Base-by-base conservation (phyloP, 1,140 invertebrate genomes). In the Neodiprion fabricii region DNA sequence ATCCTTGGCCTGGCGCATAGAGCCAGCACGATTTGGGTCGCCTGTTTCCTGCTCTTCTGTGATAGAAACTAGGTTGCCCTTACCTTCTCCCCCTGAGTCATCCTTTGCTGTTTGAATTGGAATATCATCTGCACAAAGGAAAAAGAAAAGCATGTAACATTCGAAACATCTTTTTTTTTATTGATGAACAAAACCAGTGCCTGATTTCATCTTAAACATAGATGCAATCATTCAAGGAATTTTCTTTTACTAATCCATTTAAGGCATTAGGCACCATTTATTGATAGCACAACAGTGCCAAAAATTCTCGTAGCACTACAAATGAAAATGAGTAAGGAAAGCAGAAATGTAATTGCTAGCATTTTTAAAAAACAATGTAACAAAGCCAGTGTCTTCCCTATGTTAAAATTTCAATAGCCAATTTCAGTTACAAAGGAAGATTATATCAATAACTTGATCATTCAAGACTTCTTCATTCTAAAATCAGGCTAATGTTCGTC, bases 21-120 rank as follows among this genome's bases (percentile, higher is more conserved):
- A 86, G 71, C 85, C 85, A 40, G 76, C 14, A 61, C 85, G 81
- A 67, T 70, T 81, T 14, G 82, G 75, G 10, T 87, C 85, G 7
- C 53, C 61, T 0, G 75, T 12, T 77, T 86, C 85, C 73, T 84
- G 79, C 73, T 86, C 86, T 71, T 87, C 85, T 3, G 82, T 82
- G 71, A 87, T 87, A 3, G 86, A 86, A 7, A 86, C 84, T 53
- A 87, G 76, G 77, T 86, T 86, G 68, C 76, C 79, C 72, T 87
- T 87, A 61, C 77, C 79, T 21, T 87, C 86, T 40, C 74, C 75
- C 11, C 70, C 72, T 48, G 79, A 78, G 9, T 87, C 85, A 21
- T 87, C 85, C 70, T 87, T 87, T 40, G 73, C 76, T 9, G 86
- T 78, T 86, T 86, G 85, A 71, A 87, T 87, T 9, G 86, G 86